Evolutionary conservation across 2,113 vertebrate species (phyloP).

Genomic region (Glareola pratincola): DNA sequence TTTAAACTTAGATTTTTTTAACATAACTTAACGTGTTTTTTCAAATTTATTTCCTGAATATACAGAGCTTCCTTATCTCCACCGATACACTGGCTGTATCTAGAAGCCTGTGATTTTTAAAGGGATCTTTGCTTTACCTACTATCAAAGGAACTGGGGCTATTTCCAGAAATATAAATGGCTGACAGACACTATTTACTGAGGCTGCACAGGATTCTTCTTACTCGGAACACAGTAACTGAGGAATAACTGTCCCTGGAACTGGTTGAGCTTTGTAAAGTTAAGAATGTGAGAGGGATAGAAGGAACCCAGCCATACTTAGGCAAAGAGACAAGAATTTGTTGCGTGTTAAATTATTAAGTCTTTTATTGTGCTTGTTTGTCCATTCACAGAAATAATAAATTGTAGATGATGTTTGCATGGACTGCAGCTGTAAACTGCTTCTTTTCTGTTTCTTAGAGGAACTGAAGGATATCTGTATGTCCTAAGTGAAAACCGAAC

Average conservation of each 20-base stretch:
- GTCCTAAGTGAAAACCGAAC: background rate
- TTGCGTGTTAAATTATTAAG: background rate
- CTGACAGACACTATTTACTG: background rate
- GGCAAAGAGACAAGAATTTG: background rate
- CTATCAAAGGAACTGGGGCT: background rate
- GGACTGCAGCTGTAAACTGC: background rate
- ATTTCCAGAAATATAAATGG: background rate
- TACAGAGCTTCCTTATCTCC: background rate
- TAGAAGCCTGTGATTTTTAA: background rate
- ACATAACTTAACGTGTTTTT: accelerated
- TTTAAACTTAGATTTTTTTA: background rate
- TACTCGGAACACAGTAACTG: background rate
- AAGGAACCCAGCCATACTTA: background rate
- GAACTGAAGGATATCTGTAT: background rate
- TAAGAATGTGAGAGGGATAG: background rate
- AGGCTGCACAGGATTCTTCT: background rate
- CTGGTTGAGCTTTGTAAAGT: background rate
- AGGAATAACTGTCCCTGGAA: background rate
- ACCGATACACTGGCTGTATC: background rate
- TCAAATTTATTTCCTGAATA: background rate
- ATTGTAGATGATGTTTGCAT: background rate
- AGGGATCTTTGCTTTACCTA: background rate
- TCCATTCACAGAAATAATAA: background rate
- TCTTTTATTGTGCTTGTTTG: background rate
- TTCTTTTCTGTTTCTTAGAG: background rate